Percentiles rank a stretch among this genome's conserved stretches.
Evolutionary conservation across 2,888 invertebrate genomes (phyloP).

Genomic region (Coleophora deauratella): DNA sequence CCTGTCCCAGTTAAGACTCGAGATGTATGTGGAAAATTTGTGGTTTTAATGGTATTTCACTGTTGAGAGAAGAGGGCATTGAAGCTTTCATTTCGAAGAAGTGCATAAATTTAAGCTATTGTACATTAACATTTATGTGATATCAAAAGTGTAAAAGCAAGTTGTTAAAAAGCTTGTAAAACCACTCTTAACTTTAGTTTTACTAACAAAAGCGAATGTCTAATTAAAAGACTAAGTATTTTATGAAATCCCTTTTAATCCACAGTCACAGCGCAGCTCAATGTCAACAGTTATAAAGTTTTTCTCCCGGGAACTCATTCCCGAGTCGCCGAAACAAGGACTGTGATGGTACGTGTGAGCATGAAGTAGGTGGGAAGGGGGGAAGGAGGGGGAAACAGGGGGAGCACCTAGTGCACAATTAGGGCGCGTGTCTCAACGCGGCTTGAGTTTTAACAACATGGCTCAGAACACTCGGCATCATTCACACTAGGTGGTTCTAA

Average conservation of each 20-base stretch:
- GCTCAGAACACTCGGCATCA: constrained; percentile 57
- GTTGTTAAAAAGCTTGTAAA: too few relatives aligned
- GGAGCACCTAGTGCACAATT: constrained; percentile 53
- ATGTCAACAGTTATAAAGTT: constrained; percentile 60
- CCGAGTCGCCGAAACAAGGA: constrained; percentile 47
- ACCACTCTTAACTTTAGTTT: too few relatives aligned
- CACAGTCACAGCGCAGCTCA: constrained; percentile 34
- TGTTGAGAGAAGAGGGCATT: too few relatives aligned
- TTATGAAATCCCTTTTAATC: constrained; percentile 19
- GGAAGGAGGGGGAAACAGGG: constrained; percentile 18
- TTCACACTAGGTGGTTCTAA: constrained; percentile 46
- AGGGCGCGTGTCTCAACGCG: constrained; percentile 68
- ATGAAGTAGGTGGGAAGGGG: constrained; percentile 17
- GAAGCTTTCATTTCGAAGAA: too few relatives aligned
- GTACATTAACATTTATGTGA: too few relatives aligned
- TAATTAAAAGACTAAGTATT: constrained; percentile 20
- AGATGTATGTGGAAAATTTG: not conserved
- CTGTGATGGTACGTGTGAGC: constrained; percentile 22
- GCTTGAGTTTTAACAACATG: constrained; percentile 71
- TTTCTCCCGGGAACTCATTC: constrained; percentile 24
- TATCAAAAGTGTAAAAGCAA: too few relatives aligned
- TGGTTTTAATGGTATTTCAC: too few relatives aligned
- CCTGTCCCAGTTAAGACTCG: constrained; percentile 1
- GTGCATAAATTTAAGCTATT: too few relatives aligned
- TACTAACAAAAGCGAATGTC: too few relatives aligned